Percentiles rank a stretch among this genome's conserved stretches.
phyloP scores from a whole-genome alignment of 2,113 vertebrate genomes.

The mouse (Mus musculus) region GRCm39 chrX:150113001-150113500 shows the following conservation, averaged over 20 bases:
- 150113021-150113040: not conserved
- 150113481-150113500: not conserved
- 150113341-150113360: not conserved
- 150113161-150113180: not conserved
- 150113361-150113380: not conserved
- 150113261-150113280: not conserved
- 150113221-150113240: not conserved
- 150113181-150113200: too few species aligned
- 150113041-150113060: not conserved
- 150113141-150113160: not conserved
- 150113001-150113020: not conserved
- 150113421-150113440: not conserved
- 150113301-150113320: not conserved
- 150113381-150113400: not conserved
- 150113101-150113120: not conserved
- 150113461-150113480: not conserved
- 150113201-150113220: not conserved
- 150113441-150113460: not conserved
- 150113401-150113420: not conserved
- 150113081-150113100: not conserved
- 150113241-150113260: not conserved
- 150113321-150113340: not conserved
- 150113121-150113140: not conserved
- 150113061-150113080: not conserved
- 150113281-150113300: not conserved